A percentile compares a stretch with the other conserved stretches of the same genome.
phyloP scores from a whole-genome alignment of 2,113 vertebrate species.

The Dipodomys stephensi region DNA sequence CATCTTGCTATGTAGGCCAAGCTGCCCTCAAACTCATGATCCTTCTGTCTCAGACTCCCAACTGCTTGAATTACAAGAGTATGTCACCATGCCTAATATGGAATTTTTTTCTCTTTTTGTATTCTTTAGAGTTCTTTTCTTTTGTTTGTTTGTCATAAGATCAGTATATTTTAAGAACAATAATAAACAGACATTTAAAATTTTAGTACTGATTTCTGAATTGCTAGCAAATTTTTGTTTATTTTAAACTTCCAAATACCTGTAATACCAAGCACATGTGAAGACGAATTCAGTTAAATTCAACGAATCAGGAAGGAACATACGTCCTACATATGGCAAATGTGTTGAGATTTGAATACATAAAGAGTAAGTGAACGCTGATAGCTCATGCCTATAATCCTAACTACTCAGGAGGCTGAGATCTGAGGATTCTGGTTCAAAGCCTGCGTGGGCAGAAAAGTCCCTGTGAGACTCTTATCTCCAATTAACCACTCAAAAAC shows the following conservation, averaged over 20 bases:
- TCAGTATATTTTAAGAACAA: conserved; percentile 49
- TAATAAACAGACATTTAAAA: conserved; percentile 35
- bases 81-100: neutral
- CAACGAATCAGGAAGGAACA: neutral
- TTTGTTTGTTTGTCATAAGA: neutral
- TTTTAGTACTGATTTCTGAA: conserved; percentile 10
- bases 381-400: too few relatives aligned
- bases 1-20: neutral
- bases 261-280: neutral
- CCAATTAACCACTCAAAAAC: too few relatives aligned
- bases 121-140: conserved; percentile 3
- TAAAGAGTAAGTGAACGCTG: neutral
- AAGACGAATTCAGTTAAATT: conserved; percentile 33
- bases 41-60: neutral
- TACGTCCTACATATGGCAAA: neutral
- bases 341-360: neutral
- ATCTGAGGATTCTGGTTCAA: too few relatives aligned
- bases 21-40: neutral
- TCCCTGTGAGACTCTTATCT: too few relatives aligned
- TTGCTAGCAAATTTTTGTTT: conserved; percentile 12
- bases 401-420: too few relatives aligned
- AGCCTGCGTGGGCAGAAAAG: too few relatives aligned
- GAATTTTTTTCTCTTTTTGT: neutral
- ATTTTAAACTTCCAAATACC: conserved; percentile 1
- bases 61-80: neutral